Percentiles rank a stretch among this genome's conserved stretches.
Conservation (phyloP, 1,140 invertebrate genomes). For the Saxidomus purpurata region DNA sequence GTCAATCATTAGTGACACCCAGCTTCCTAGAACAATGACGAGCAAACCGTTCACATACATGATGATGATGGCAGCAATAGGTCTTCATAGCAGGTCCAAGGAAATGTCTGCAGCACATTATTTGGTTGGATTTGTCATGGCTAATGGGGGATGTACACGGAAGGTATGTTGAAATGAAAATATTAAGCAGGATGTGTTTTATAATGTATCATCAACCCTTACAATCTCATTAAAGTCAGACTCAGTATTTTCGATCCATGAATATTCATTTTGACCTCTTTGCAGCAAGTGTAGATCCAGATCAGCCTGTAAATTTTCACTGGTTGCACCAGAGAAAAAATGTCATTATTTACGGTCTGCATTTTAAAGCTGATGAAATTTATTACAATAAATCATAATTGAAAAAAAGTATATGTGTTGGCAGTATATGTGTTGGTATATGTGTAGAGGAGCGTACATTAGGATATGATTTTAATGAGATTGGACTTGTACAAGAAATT, state of each 20-base stretch:
- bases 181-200: no score
- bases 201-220: no score
- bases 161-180: not conserved
- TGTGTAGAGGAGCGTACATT: no score
- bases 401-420: no score
- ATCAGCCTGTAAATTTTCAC: not conserved
- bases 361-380: not conserved
- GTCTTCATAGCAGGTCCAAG: not conserved
- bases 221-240: no score
- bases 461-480: no score
- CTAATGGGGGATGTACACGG: not conserved
- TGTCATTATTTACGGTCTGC: not conserved
- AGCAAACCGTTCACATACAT: not conserved
- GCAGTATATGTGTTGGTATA: no score
- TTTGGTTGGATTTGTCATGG: not conserved
- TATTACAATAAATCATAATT: no score
- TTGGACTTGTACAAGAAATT: no score
- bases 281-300: no score
- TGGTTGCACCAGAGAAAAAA: not conserved
- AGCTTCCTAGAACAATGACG: not conserved
- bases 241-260: no score
- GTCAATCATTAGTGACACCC: not conserved
- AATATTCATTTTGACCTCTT: no score
- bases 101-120: constrained; percentile 27
- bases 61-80: not conserved